These are phyloP conservation scores for Brotula barbata DNA, from an alignment of 2,797 vertebrate species.

Conservation along the genomic window DNA sequence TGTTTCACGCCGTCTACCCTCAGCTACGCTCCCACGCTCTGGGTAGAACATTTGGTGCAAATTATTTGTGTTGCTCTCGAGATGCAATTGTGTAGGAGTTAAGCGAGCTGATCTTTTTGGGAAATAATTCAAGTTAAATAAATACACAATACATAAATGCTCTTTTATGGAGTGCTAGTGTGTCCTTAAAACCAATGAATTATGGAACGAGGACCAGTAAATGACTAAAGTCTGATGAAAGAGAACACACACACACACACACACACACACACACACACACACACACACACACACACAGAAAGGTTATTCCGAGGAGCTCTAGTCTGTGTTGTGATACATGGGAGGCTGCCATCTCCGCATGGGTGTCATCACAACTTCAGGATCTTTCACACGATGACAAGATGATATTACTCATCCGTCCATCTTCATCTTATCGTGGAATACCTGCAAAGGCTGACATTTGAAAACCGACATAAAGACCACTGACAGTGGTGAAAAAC, in stretches of 20 bases:
- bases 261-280: not conserved
- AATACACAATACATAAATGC: slow-evolving; percentile 13
- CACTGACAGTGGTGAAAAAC: slow-evolving; percentile 1
- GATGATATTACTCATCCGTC: too few relatives aligned
- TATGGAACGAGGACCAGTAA: too few relatives aligned
- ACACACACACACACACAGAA: slow-evolving; percentile 19
- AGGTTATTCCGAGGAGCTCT: slow-evolving; percentile 48
- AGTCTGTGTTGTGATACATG: slow-evolving; percentile 56
- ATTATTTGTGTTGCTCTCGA: slow-evolving; percentile 59
- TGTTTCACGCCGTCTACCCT: slow-evolving; percentile 49
- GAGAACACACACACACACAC: not conserved
- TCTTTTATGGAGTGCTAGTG: slow-evolving; percentile 24
- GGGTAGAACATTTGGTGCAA: slow-evolving; percentile 61
- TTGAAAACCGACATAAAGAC: slow-evolving; percentile 8
- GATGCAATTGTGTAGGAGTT: slow-evolving; percentile 60
- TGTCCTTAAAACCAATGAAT: too few relatives aligned
- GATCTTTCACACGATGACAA: slow-evolving; percentile 6
- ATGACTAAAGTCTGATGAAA: too few relatives aligned
- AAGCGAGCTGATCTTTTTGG: slow-evolving; percentile 56
- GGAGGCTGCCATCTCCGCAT: slow-evolving; percentile 58
- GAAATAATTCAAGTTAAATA: slow-evolving; percentile 53
- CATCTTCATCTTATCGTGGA: slow-evolving; percentile 6
- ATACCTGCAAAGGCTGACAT: slow-evolving; percentile 15
- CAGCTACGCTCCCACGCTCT: slow-evolving; percentile 54
- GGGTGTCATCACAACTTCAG: slow-evolving; percentile 63